phyloP scores from a whole-genome alignment of 1,140 invertebrate species.

The Aphis gossypii region DNA sequence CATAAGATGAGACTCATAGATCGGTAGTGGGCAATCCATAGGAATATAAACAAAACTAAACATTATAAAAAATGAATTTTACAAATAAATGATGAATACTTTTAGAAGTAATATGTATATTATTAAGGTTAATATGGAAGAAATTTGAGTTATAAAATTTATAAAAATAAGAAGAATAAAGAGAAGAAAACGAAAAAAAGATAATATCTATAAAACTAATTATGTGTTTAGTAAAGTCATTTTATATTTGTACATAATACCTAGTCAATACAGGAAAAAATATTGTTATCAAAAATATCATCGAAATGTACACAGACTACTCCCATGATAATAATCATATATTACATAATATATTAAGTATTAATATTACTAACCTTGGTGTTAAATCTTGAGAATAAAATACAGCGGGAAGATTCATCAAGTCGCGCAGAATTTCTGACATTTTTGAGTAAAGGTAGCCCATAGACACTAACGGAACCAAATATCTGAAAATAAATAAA shows the following conservation, averaged over 20 bases:
- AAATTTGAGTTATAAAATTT: too few species aligned
- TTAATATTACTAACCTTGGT: constrained; percentile 31
- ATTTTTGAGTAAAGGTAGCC: constrained; percentile 72
- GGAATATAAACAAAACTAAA: neutral
- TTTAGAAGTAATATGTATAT: too few species aligned
- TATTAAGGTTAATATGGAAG: too few species aligned
- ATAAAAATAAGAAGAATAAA: too few species aligned
- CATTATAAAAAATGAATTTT: too few species aligned
- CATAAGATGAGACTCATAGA: neutral
- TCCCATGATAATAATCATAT: neutral
- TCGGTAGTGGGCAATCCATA: neutral
- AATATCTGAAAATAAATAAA: constrained; percentile 67
- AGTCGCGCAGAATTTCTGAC: constrained; percentile 68
- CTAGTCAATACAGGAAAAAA: neutral
- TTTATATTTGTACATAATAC: neutral
- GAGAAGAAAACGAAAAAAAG: too few species aligned
- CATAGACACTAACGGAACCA: constrained; percentile 71
- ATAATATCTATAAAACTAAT: neutral
- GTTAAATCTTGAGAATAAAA: constrained; percentile 45
- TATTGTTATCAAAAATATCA: too few species aligned
- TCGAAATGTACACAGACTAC: neutral
- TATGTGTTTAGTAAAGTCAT: neutral
- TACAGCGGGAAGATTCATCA: constrained; percentile 47
- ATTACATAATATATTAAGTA: neutral
- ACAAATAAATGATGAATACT: too few species aligned